Evolutionary conservation across 2,888 invertebrate species (phyloP).

Genomic region (Lasioglossum figueresi): DNA sequence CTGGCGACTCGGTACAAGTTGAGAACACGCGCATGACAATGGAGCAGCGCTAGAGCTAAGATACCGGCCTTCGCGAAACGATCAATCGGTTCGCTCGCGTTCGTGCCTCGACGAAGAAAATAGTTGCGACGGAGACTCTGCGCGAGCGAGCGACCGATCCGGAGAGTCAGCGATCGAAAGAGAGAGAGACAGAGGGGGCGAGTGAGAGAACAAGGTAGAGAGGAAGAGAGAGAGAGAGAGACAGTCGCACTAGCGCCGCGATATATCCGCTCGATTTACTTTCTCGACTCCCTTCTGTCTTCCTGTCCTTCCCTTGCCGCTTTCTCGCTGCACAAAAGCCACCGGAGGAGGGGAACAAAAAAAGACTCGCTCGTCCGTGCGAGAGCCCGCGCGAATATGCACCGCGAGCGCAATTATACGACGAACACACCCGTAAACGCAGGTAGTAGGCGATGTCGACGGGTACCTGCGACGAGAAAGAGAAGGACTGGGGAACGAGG

Average conservation of each 20-base stretch:
- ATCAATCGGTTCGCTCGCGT: conserved; percentile 60
- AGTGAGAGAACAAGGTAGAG: background rate
- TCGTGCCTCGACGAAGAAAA: conserved; percentile 57
- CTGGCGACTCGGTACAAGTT: conserved; percentile 20
- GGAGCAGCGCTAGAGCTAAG: conserved; percentile 49
- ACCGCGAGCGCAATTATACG: conserved; percentile 71
- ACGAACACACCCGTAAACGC: conserved; percentile 60
- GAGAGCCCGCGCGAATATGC: conserved; percentile 66
- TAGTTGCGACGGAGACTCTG: conserved; percentile 20
- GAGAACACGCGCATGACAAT: conserved; percentile 58
- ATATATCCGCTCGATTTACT: conserved; percentile 73
- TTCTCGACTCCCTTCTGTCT: conserved; percentile 74
- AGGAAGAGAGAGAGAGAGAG: background rate
- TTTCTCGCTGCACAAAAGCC: conserved; percentile 69
- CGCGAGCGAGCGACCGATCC: background rate
- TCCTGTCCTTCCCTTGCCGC: conserved; percentile 69
- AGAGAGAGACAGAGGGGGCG: background rate
- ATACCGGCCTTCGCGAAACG: conserved; percentile 59
- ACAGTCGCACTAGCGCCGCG: conserved; percentile 61
- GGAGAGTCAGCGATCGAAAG: background rate
- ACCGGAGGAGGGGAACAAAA: conserved; percentile 52
- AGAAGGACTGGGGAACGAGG: background rate
- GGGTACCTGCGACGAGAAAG: background rate
- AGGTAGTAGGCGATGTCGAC: conserved; percentile 50
- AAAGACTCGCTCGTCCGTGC: conserved; percentile 70